These are phyloP conservation scores for Etheostoma spectabile DNA, from an alignment of 2,113 vertebrate genomes.

Conservation along the genomic window DNA sequence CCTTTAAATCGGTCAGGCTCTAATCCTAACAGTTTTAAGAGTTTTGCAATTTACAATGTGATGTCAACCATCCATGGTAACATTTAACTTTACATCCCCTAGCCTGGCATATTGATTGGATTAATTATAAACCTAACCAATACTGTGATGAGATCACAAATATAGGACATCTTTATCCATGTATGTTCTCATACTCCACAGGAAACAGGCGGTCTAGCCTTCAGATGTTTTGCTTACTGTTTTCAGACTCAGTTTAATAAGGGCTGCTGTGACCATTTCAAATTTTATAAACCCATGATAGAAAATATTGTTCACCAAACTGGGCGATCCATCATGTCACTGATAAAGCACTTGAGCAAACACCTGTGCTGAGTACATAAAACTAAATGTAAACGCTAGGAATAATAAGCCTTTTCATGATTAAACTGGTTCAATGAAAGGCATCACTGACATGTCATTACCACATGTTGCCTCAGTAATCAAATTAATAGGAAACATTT, in stretches of 20 bases:
- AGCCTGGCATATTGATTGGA: no score
- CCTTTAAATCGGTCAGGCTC: no score
- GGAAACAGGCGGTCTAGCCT: neutral
- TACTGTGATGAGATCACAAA: neutral
- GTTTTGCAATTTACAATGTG: neutral
- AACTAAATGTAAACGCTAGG: neutral
- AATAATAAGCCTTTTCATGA: neutral
- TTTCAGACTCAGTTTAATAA: neutral
- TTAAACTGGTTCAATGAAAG: neutral
- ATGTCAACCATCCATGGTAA: neutral
- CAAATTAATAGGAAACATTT: conserved; percentile 4
- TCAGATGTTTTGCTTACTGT: neutral
- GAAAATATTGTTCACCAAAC: neutral
- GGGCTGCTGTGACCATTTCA: neutral
- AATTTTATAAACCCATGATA: neutral
- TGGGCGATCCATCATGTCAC: neutral
- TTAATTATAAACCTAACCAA: neutral
- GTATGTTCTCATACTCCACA: neutral
- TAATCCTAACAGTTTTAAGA: no score
- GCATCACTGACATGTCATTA: neutral
- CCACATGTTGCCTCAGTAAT: conserved; percentile 23
- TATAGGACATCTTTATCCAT: neutral
- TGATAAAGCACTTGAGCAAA: neutral
- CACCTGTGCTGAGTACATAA: neutral
- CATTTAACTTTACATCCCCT: neutral